phyloP scores from a whole-genome alignment of 2,113 vertebrate genomes.

The Actinemys pallida region DNA sequence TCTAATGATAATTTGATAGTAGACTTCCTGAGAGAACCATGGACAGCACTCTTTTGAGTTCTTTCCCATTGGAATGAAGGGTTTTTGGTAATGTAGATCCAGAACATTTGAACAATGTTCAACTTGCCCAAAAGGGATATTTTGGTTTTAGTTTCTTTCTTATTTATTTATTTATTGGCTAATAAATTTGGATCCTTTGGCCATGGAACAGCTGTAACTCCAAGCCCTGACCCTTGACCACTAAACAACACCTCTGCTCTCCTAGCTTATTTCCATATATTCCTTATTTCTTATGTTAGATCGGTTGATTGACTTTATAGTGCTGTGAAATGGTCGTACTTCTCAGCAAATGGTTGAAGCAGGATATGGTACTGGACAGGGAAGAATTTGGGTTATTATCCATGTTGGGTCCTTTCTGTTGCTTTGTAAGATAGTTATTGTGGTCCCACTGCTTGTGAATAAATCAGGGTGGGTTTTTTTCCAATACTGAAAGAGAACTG shows the following conservation, averaged over 20 bases:
- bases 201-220: not conserved
- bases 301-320: not conserved
- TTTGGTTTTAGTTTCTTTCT: not conserved
- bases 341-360: not conserved
- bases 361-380: not conserved
- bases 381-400: not conserved
- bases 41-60: not conserved
- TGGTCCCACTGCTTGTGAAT: not conserved
- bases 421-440: not conserved
- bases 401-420: not conserved
- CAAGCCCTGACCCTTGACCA: not conserved
- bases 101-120: not conserved
- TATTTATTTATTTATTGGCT: not conserved
- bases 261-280: not conserved
- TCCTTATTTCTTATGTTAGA: not conserved
- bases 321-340: not conserved
- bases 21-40: not conserved
- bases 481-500: not conserved
- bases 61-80: not conserved
- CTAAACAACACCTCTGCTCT: not conserved
- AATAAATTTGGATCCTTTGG: not conserved
- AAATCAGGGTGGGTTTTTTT: not conserved
- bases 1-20: not conserved
- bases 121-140: not conserved
- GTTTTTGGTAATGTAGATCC: not conserved